Conservation (phyloP, 2,888 invertebrate genomes). For the Heterodera filipjevi region DNA sequence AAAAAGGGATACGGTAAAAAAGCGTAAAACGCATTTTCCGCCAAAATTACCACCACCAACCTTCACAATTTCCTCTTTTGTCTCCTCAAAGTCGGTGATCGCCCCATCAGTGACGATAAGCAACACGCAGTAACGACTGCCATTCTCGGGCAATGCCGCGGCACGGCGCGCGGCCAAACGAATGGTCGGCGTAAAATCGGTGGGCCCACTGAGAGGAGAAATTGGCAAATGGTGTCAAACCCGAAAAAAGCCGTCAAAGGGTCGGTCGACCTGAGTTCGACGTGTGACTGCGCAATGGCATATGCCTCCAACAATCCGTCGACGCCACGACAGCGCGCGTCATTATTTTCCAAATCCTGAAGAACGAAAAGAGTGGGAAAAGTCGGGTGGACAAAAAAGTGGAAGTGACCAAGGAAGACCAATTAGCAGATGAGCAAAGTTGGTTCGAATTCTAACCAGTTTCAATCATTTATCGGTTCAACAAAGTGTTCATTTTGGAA, state of each 20-base stretch:
- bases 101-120: constrained; percentile 73
- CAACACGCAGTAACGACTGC: constrained; percentile 70
- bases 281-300: constrained; percentile 68
- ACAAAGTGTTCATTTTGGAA: too few relatives aligned
- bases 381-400: background rate
- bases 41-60: too few relatives aligned
- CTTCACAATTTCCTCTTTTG: constrained; percentile 53
- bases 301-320: constrained; percentile 70
- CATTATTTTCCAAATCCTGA: constrained; percentile 70
- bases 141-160: constrained; percentile 49
- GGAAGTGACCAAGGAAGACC: too few relatives aligned
- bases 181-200: constrained; percentile 72
- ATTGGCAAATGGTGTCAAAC: background rate
- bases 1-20: background rate
- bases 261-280: constrained; percentile 65
- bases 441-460: too few relatives aligned
- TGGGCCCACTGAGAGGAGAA: constrained; percentile 68
- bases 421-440: too few relatives aligned
- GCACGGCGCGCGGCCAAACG: constrained; percentile 57
- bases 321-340: constrained; percentile 70
- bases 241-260: background rate
- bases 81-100: constrained; percentile 70
- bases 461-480: too few relatives aligned
- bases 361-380: background rate
- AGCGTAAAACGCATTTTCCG: background rate